Evolutionary conservation across 1,140 invertebrate species (phyloP), one percentile per base, ranked within the genome.

Genomic region (Zaprionus kolodkinae): DNA sequence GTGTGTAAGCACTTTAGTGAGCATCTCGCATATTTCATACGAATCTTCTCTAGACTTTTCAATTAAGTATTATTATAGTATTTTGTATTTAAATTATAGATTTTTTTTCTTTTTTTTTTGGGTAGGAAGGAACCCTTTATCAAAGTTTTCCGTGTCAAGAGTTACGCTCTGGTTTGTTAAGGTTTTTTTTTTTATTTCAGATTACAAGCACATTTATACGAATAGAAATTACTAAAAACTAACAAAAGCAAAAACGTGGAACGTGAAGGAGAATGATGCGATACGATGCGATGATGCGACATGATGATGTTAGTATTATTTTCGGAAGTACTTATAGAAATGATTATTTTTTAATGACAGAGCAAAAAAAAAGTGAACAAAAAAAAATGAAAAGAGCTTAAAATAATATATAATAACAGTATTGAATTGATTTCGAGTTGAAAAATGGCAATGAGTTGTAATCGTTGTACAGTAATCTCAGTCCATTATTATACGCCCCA

Each of bases 141-240:
- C 4, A 25, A 40, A 27, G 15, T 52, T 38, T 69, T 79, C 66
- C 72, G 65, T 76, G 76, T 69, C 67, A 79, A 79, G 79, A 61
- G 72, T 72, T 77, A 66, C 57, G 79, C 76, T 72, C 84, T 79
- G 43, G 12, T 43, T 43, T 45, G 40, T 60, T 66, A n/a, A n/a
- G 52, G n/a, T n/a, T n/a, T n/a, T 30, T 30, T n/a, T 35, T 17
- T 36, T 38, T 50, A 59, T 67, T 60, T 66, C 63, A 68, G 72
- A 72, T 79, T 82, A 74, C 84, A 88, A 88, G 84, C 83, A 82
- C 76, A 88, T 71, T 74, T 69, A 71, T 68, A 83, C 77, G 83
- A 69, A 72, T 79, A 79, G 43, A 61, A 57, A 76, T 27, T 40
- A 81, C 56, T 52, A 52, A 67, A 67, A 75, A 62, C n/a, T 52